Evolutionary conservation across 2,888 invertebrate species (phyloP).

Genomic region (Yponomeuta plumbellus): DNA sequence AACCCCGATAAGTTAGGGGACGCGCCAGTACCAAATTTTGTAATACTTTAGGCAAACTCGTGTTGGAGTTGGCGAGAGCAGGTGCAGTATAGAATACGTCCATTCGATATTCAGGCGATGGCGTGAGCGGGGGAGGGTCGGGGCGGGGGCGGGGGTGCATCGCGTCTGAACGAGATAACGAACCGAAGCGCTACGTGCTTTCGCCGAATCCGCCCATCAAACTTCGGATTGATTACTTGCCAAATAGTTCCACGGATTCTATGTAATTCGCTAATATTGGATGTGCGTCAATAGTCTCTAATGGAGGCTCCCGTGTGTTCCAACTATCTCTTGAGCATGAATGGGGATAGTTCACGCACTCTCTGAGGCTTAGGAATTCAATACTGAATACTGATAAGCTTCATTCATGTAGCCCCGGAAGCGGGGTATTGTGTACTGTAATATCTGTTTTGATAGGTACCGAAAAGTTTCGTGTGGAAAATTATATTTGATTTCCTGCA

Average conservation of each 20-base stretch:
- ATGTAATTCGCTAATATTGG: slow-evolving; percentile 12
- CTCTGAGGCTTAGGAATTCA: not conserved
- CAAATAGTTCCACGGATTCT: slow-evolving; percentile 33
- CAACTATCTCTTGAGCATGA: not conserved
- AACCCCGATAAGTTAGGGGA: slow-evolving; percentile 46
- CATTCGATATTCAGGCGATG: slow-evolving; percentile 47
- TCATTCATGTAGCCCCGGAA: not conserved
- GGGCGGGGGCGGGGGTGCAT: slow-evolving; percentile 21
- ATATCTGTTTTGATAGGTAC: no score
- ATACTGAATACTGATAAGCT: not conserved
- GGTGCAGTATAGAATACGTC: slow-evolving; percentile 63
- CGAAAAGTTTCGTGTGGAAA: not conserved
- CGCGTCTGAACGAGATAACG: slow-evolving; percentile 38
- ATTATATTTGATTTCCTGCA: no score
- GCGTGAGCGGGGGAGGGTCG: slow-evolving; percentile 28
- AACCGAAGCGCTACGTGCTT: slow-evolving; percentile 42
- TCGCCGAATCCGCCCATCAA: slow-evolving; percentile 43
- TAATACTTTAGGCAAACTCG: slow-evolving; percentile 70
- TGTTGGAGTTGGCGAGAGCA: slow-evolving; percentile 56
- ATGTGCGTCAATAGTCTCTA: slow-evolving; percentile 3
- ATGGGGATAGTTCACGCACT: not conserved
- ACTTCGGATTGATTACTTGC: slow-evolving; percentile 57
- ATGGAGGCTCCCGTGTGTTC: slow-evolving; percentile 6
- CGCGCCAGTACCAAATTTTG: slow-evolving; percentile 56
- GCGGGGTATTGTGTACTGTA: not conserved